Evolutionary conservation across 2,113 vertebrate species (phyloP).

Genomic region (Heterotilapia buettikoferi): DNA sequence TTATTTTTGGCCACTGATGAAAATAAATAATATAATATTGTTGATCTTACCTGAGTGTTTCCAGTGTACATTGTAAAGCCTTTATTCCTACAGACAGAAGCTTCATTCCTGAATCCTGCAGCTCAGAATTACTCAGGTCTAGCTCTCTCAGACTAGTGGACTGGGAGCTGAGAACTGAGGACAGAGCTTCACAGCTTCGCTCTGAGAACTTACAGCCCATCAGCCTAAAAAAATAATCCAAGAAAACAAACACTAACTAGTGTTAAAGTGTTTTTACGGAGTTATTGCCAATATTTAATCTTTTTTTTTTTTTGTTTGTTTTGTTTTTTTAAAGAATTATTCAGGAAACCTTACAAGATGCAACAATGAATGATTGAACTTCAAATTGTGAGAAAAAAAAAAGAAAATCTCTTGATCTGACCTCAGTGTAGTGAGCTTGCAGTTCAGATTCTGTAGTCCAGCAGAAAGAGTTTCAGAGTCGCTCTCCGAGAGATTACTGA

Average conservation of each 20-base stretch:
- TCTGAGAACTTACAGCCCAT: neutral
- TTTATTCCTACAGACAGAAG: neutral
- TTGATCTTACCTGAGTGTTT: neutral
- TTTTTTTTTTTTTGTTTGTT: too few relatives aligned
- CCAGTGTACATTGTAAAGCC: neutral
- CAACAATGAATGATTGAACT: neutral
- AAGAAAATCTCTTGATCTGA: neutral
- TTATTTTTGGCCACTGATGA: neutral
- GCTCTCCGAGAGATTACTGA: neutral
- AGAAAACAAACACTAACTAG: neutral
- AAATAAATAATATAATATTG: neutral
- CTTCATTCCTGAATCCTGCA: neutral
- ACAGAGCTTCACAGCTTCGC: neutral
- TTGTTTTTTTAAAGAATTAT: too few relatives aligned
- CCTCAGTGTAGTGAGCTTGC: neutral
- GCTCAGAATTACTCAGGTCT: neutral
- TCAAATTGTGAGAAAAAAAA: neutral
- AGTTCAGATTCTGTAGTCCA: neutral
- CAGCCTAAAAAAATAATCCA: neutral
- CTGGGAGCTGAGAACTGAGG: neutral
- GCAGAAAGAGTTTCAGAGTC: neutral
- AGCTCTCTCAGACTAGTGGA: neutral
- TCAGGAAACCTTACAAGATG: neutral
- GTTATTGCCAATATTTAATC: neutral
- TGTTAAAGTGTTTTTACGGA: fast-evolving